These are phyloP conservation scores for Dynastes maya DNA, from an alignment of 2,888 invertebrate genomes.

Conservation along the genomic window DNA sequence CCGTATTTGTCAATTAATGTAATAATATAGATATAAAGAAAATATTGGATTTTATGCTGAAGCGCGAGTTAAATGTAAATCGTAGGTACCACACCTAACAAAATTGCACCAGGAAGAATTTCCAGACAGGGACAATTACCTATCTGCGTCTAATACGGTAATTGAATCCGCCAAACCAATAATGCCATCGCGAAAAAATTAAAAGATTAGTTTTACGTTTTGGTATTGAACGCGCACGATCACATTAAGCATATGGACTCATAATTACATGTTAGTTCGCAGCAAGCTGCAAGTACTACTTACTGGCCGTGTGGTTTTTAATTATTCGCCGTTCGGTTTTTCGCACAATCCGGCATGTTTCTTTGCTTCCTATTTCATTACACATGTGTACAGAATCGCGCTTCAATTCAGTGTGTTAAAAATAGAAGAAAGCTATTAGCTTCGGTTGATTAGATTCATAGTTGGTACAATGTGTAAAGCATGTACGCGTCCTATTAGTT, in stretches of 20 bases:
- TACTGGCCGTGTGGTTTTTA: slow-evolving; percentile 39
- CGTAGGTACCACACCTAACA: slow-evolving; percentile 37
- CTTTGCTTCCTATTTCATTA: slow-evolving; percentile 45
- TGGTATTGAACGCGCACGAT: slow-evolving; percentile 34
- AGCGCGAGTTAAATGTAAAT: neutral
- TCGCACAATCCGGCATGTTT: slow-evolving; percentile 34
- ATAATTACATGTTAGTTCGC: slow-evolving; percentile 36
- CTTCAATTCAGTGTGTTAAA: slow-evolving; percentile 25
- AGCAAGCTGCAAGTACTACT: slow-evolving; percentile 34
- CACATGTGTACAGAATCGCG: slow-evolving; percentile 19
- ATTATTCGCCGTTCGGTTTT: slow-evolving; percentile 43
- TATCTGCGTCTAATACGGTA: slow-evolving; percentile 38
- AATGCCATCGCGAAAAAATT: slow-evolving; percentile 40
- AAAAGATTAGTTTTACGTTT: slow-evolving; percentile 45
- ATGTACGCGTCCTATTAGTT: neutral
- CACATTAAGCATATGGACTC: slow-evolving; percentile 41
- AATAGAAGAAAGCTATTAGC: slow-evolving; percentile 41
- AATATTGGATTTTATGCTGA: slow-evolving; percentile 14
- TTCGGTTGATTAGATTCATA: slow-evolving; percentile 40
- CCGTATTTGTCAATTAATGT: slow-evolving; percentile 38
- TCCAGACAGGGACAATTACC: slow-evolving; percentile 38
- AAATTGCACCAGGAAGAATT: slow-evolving; percentile 41
- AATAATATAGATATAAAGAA: slow-evolving; percentile 32
- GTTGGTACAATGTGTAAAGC: slow-evolving; percentile 38
- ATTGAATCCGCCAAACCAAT: slow-evolving; percentile 44